Evolutionary conservation across 1,140 invertebrate genomes (phyloP).

Genomic region (Pseudomyrmex cubaensis): DNA sequence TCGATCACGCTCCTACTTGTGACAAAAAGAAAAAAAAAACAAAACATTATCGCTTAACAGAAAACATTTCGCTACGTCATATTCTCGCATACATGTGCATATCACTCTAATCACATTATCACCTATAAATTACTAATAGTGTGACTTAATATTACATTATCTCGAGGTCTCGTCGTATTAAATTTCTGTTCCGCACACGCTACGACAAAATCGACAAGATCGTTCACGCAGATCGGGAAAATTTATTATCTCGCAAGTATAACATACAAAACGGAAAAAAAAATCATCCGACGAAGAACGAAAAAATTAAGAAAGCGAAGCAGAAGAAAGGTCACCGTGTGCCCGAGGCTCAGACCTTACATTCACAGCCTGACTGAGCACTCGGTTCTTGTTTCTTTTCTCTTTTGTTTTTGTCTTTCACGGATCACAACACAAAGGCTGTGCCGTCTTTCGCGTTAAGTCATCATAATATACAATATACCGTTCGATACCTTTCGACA

Average conservation of each 20-base stretch:
- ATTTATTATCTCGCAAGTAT: slow-evolving; percentile 31
- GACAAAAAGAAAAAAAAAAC: background rate
- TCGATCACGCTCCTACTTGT: slow-evolving; percentile 64
- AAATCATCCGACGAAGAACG: slow-evolving; percentile 15
- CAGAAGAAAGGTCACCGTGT: slow-evolving; percentile 71
- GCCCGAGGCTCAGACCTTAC: slow-evolving; percentile 83
- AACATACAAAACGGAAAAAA: background rate
- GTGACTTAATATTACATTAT: slow-evolving; percentile 77
- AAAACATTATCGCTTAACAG: slow-evolving; percentile 59
- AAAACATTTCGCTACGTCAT: slow-evolving; percentile 61
- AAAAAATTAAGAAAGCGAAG: slow-evolving; percentile 67
- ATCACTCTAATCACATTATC: slow-evolving; percentile 82
- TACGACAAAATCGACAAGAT: slow-evolving; percentile 58
- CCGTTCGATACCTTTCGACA: background rate
- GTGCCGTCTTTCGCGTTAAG: slow-evolving; percentile 38
- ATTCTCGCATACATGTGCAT: slow-evolving; percentile 69
- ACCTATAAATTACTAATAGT: slow-evolving; percentile 83
- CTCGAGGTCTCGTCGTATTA: slow-evolving; percentile 78
- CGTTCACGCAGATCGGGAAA: slow-evolving; percentile 32
- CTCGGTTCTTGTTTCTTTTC: slow-evolving; percentile 63
- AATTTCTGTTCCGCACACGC: slow-evolving; percentile 61
- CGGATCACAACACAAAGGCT: slow-evolving; percentile 5
- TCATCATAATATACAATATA: background rate
- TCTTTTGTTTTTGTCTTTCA: background rate
- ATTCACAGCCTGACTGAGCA: slow-evolving; percentile 85